phyloP scores from a whole-genome alignment of 2,888 invertebrate genomes.

The Chrysolina americana region DNA sequence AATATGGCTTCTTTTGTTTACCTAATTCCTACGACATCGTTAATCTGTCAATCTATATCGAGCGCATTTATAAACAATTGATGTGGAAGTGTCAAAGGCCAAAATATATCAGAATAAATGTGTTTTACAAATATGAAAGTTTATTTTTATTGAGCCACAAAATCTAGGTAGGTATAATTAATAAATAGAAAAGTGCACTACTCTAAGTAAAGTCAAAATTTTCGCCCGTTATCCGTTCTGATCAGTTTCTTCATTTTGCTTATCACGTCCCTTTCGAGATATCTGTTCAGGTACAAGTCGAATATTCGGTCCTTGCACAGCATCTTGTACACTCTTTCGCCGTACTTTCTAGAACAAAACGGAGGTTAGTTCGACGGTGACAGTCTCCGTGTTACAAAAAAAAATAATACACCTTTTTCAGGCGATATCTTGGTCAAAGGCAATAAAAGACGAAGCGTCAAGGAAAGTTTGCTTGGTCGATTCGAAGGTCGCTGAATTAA shows the following conservation, averaged over 20 bases:
- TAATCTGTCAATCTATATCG: background rate
- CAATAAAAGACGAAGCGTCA: too few relatives aligned
- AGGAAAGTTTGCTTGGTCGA: too few relatives aligned
- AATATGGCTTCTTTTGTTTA: too few relatives aligned
- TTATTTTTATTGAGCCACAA: constrained; percentile 28
- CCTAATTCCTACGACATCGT: background rate
- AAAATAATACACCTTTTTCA: too few relatives aligned
- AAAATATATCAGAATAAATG: constrained; percentile 38
- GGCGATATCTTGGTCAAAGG: too few relatives aligned
- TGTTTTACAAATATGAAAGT: constrained; percentile 24
- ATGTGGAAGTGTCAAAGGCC: constrained; percentile 24
- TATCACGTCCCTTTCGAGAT: constrained; percentile 62
- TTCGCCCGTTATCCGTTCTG: constrained; percentile 21
- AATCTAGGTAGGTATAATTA: constrained; percentile 12
- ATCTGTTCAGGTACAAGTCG: constrained; percentile 71
- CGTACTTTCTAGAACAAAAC: constrained; percentile 70
- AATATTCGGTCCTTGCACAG: constrained; percentile 72
- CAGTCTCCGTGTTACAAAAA: background rate
- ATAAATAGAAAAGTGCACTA: constrained; percentile 23
- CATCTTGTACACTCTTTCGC: constrained; percentile 73
- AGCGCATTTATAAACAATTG: constrained; percentile 6
- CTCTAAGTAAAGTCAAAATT: constrained; percentile 17
- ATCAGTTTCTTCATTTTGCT: constrained; percentile 49
- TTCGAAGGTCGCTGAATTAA: too few relatives aligned
- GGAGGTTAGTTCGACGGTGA: background rate